These are phyloP conservation scores for Pantherophis guttatus DNA, from an alignment of 2,113 vertebrate genomes.

Conservation along the genomic window DNA sequence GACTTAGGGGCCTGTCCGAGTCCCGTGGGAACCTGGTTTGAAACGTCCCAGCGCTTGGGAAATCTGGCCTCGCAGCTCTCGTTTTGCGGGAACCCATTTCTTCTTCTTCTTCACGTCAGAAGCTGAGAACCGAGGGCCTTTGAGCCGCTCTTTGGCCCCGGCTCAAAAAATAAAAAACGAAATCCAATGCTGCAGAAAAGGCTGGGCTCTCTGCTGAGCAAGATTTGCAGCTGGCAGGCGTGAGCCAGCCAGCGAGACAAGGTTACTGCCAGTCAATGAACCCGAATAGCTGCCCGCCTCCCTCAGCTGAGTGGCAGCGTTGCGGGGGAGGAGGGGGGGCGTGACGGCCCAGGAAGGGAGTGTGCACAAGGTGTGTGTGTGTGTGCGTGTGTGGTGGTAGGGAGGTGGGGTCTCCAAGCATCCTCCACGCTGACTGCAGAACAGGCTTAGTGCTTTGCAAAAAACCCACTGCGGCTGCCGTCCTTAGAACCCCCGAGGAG, in stretches of 20 bases:
- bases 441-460: neutral
- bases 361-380: neutral
- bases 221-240: constrained; percentile 19
- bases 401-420: neutral
- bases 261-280: constrained; percentile 70
- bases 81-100: neutral
- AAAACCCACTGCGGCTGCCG: neutral
- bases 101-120: neutral
- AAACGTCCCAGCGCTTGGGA: neutral
- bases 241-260: neutral
- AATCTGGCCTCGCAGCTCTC: neutral
- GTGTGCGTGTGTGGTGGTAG: neutral
- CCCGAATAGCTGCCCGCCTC: constrained; percentile 56
- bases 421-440: neutral
- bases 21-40: neutral
- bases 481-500: neutral
- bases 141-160: neutral
- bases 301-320: constrained; percentile 41
- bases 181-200: neutral
- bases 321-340: too few relatives aligned
- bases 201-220: neutral
- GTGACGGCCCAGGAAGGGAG: neutral
- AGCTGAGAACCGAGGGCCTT: neutral
- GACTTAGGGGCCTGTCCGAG: neutral
- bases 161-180: neutral